Percentiles rank a stretch among this genome's conserved stretches.
These are phyloP conservation scores for Ectropis grisescens DNA, from an alignment of 1,140 invertebrate genomes.

Conservation along the genomic window DNA sequence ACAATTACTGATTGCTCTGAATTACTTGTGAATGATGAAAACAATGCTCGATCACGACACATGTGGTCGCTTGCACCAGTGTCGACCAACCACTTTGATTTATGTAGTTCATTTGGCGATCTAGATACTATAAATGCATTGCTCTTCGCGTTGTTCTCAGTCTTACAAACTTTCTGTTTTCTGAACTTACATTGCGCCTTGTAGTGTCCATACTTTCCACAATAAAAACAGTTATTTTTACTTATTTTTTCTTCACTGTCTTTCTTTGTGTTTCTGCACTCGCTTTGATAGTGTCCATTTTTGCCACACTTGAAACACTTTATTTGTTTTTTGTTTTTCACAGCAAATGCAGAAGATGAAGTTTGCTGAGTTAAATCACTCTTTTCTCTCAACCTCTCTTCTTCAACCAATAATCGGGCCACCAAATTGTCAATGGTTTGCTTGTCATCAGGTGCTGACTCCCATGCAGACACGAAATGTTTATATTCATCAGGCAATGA, in stretches of 20 bases:
- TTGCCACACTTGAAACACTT: conserved; percentile 24
- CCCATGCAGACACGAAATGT: not conserved
- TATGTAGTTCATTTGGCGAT: conserved; percentile 3
- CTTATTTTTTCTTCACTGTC: conserved; percentile 6
- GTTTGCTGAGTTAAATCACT: conserved; percentile 3
- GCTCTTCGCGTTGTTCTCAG: conserved; percentile 5
- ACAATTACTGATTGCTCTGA: conserved; percentile 12
- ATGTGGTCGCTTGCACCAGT: conserved; percentile 22
- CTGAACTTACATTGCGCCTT: conserved; percentile 20
- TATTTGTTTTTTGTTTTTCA: conserved; percentile 9
- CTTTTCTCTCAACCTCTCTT: conserved; percentile 24
- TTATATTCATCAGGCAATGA: not conserved
- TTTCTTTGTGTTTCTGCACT: conserved; percentile 13
- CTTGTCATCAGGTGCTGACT: not conserved
- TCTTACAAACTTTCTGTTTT: conserved; percentile 13
- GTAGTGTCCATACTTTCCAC: conserved; percentile 19
- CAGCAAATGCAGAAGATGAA: conserved; percentile 14
- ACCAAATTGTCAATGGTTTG: conserved; percentile 7
- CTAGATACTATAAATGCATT: conserved; percentile 17
- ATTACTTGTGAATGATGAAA: conserved; percentile 11
- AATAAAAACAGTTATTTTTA: conserved; percentile 20
- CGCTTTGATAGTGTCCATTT: conserved; percentile 19
- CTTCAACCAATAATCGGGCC: conserved; percentile 30
- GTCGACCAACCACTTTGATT: too few species aligned
- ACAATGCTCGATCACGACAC: conserved; percentile 14